These are phyloP conservation scores for Microchrysa polita DNA, from an alignment of 2,888 invertebrate species.

Conservation along the genomic window DNA sequence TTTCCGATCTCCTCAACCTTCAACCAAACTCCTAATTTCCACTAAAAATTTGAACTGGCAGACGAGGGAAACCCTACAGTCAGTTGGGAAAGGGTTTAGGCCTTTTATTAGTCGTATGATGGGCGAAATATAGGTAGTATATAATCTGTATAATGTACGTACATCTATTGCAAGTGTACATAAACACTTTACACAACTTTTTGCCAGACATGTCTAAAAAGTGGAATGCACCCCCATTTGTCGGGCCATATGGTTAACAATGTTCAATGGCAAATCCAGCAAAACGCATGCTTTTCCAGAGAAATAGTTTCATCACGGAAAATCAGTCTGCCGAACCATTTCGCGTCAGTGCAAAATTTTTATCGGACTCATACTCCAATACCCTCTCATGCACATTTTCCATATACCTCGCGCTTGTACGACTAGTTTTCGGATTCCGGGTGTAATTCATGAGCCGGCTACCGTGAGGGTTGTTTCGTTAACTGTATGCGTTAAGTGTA, in stretches of 20 bases:
- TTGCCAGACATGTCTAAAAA: conserved; percentile 17
- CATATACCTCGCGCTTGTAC: background rate
- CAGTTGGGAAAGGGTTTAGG: conserved; percentile 20
- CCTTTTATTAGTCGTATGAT: background rate
- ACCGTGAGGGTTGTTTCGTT: background rate
- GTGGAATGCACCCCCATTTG: conserved; percentile 32
- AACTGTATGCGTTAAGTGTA: conserved; percentile 1
- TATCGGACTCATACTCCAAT: conserved; percentile 6
- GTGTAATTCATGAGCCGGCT: background rate
- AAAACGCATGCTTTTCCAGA: conserved; percentile 19
- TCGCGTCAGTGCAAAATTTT: conserved; percentile 1
- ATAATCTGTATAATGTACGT: too few species aligned
- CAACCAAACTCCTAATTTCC: background rate
- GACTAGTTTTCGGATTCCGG: background rate
- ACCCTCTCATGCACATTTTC: background rate
- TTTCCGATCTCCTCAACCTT: conserved; percentile 9
- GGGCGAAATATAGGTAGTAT: background rate
- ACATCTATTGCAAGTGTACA: background rate
- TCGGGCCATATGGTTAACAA: conserved; percentile 17
- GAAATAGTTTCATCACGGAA: background rate
- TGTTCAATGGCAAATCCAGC: background rate
- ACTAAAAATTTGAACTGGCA: conserved; percentile 24
- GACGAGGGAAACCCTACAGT: conserved; percentile 11
- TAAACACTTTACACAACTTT: background rate
- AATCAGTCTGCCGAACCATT: conserved; percentile 6